Base-by-base conservation (phyloP, 2,113 vertebrate species). In the Lepisosteus oculatus region DNA sequence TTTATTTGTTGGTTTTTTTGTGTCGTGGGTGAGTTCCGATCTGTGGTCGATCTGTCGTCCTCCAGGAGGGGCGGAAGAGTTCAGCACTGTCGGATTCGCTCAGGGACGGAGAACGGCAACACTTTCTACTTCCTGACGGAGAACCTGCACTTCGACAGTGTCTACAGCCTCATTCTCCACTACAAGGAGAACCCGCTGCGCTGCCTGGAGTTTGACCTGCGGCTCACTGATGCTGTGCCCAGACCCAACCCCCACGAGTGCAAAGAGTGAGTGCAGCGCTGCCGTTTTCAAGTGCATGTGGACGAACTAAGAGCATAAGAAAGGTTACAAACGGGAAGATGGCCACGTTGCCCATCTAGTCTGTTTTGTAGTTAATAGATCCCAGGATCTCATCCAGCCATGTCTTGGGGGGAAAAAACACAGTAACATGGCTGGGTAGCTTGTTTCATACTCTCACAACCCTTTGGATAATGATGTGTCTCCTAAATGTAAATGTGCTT, bases 11-110 rank as follows among this genome's bases (percentile, higher is more conserved):
- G 0, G 47, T 29, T 29, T 29, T 51, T 5, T 51, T 51, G 47
- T 51, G 47, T 51, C 47, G 1, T 1, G 47, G 29, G 5, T 59
- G 57, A 11, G 4, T 13, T 59, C 47, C 7, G 47, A 51, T 9
- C 47, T 9, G 5, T 9, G 5, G 47, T 51, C 5, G 47, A 5
- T 9, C 47, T 59, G 0, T 8, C 8, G 3, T 75, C 72, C 45
- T 42, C 0, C 76, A 99, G 97, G 97, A 92, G 96, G 47, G 86
- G 85, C 0, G 95, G 95, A 45, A 87, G 94, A 57, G 97, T 98
- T 69, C 97, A 98, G 86, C 97, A 99, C 87, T 98, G 96, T 73
- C 92, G 92, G 2, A 96, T 99, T 65, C 95, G 95, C 69, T 96
- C 96, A 0, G 78, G 70, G 8, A 57, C 81, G 0, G 94, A 97